Evolutionary conservation across 2,888 invertebrate genomes (phyloP), one percentile per base, ranked within the genome.

Genomic region (Alentia gelatinosa): DNA sequence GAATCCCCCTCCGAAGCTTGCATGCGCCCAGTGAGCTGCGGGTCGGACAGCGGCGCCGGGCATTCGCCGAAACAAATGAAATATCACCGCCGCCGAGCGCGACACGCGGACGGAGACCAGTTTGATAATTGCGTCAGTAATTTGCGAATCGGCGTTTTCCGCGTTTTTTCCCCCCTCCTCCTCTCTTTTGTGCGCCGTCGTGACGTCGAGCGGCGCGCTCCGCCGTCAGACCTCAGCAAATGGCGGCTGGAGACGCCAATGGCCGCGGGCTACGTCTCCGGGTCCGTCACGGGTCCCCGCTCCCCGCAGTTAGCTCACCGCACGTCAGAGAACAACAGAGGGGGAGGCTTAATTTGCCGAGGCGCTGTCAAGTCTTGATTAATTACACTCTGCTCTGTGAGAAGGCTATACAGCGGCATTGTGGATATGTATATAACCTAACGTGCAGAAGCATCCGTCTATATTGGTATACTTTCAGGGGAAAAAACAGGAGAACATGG

Each of bases 71-170:
- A 79, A 35, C 79, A 26, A 47, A 33, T 86, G 50, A 86, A 42
- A 86, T 86, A 86, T 86, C 33, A 30, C 86, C 30, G 47, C n/a
- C 19, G 4, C 1, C 30, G 26, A 86, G 47, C n/a, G 42, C n/a
- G 47, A 86, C 86, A 50, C 86, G 50, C 42, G 86, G 15, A 42
- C 86, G 47, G 42, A 3, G 86, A 86, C 47, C 47, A 47, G 50
- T 47, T 86, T 47, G 4, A 86, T 86, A 86, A 86, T 86, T 86
- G 35, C 47, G 1, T 30, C 30, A 5, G 86, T 86, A 86, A 86
- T 86, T 86, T 86, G 23, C 30, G 30, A 86, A 47, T 42, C 47
- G 37, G 74, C 33, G 74, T 33, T 33, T 3, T 4, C 7, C 9
- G 26, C 19, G 74, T 15, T 33, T 68, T 26, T 68, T 68, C 39